Conservation (phyloP, 2,113 vertebrate genomes). For the Struthio camelus region DNA sequence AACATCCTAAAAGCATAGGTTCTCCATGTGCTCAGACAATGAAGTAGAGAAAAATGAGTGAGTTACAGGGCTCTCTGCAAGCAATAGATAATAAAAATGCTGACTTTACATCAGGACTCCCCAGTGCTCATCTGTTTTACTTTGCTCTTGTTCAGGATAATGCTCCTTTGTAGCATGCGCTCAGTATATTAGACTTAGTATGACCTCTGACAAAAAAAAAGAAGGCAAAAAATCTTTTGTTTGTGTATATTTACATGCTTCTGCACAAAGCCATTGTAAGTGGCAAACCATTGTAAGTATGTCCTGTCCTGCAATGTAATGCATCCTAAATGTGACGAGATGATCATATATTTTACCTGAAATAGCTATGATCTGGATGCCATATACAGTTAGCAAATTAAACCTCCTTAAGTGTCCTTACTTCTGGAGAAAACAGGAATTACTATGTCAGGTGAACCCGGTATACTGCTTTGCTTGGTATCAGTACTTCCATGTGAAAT, state of each 20-base stretch:
- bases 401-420: background rate
- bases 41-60: background rate
- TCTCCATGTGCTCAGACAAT: background rate
- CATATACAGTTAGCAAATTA: background rate
- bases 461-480: background rate
- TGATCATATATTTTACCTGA: background rate
- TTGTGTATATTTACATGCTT: background rate
- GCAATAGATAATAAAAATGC: background rate
- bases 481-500: background rate
- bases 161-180: accelerated
- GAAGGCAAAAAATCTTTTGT: background rate
- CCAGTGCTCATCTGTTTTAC: background rate
- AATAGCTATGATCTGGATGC: background rate
- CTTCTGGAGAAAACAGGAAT: background rate
- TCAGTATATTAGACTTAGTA: accelerated
- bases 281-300: background rate
- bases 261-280: background rate
- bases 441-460: background rate
- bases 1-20: background rate
- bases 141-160: background rate
- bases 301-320: background rate
- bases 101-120: background rate
- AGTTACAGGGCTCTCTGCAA: background rate
- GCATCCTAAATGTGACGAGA: background rate
- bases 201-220: background rate